Conservation (phyloP, 2,888 invertebrate genomes). For the Nemotelus nigrinus region DNA sequence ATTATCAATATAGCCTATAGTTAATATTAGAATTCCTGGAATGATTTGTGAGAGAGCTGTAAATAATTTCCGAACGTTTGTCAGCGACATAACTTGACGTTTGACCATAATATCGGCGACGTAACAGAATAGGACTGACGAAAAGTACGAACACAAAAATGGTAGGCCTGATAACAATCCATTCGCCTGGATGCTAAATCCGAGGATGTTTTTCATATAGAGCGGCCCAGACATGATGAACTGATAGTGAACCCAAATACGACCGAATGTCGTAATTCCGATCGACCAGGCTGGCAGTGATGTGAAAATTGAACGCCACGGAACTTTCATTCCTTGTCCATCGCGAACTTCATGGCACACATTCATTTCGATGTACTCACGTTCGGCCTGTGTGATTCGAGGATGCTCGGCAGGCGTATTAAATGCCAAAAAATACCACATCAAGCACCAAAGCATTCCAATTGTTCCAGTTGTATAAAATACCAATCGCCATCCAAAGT, state of each 20-base stretch:
- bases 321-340: constrained; percentile 66
- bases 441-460: constrained; percentile 72
- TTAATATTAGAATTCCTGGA: constrained; percentile 72
- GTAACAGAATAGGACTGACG: constrained; percentile 76
- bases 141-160: constrained; percentile 75
- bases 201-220: constrained; percentile 76
- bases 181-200: constrained; percentile 76
- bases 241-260: constrained; percentile 79
- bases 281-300: constrained; percentile 77
- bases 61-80: constrained; percentile 74
- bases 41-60: constrained; percentile 76
- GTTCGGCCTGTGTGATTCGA: constrained; percentile 72
- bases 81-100: constrained; percentile 69
- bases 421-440: constrained; percentile 76
- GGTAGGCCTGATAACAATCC: constrained; percentile 75
- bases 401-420: constrained; percentile 76
- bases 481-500: constrained; percentile 74
- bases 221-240: constrained; percentile 77
- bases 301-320: constrained; percentile 72
- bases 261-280: constrained; percentile 77
- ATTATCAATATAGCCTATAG: constrained; percentile 74
- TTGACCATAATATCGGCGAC: constrained; percentile 73
- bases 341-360: constrained; percentile 68
- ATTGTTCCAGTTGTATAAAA: constrained; percentile 77
- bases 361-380: constrained; percentile 73